Percentiles rank a stretch among this genome's conserved stretches.
These are phyloP conservation scores for Seira sanloemensis DNA, from an alignment of 2,888 invertebrate species.

Conservation along the genomic window DNA sequence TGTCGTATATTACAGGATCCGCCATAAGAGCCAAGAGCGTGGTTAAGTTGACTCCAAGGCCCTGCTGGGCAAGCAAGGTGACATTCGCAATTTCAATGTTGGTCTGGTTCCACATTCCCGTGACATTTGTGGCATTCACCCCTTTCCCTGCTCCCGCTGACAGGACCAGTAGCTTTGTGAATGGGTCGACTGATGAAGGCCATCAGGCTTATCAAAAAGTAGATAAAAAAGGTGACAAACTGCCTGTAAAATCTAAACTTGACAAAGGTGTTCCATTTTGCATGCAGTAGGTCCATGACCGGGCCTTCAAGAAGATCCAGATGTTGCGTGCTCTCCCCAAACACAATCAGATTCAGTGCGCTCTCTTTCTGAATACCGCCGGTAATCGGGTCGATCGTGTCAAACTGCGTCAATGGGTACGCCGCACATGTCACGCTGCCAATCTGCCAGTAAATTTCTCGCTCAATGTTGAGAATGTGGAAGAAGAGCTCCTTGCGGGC, in stretches of 20 bases:
- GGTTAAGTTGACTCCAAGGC: constrained; percentile 66
- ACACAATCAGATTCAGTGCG: constrained; percentile 95
- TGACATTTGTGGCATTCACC: constrained; percentile 43
- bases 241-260: constrained; percentile 93
- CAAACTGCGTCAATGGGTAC: constrained; percentile 95
- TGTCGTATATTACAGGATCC: constrained; percentile 72
- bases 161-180: constrained; percentile 75
- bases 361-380: constrained; percentile 97
- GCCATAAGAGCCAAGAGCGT: constrained; percentile 73
- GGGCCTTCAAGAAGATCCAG: constrained; percentile 85
- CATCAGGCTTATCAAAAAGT: constrained; percentile 91
- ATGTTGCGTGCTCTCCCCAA: constrained; percentile 91
- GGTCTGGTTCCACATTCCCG: constrained; percentile 41
- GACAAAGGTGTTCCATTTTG: constrained; percentile 98
- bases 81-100: constrained; percentile 56
- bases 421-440: constrained; percentile 96
- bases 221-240: constrained; percentile 92
- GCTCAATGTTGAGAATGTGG: constrained; percentile 95
- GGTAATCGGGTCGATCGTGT: constrained; percentile 93
- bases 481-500: constrained; percentile 97
- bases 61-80: constrained; percentile 55
- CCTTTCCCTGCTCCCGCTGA: constrained; percentile 18
- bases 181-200: constrained; percentile 94
- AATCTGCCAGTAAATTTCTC: constrained; percentile 96
- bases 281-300: constrained; percentile 92